Percentiles rank a stretch among this genome's conserved stretches.
Conservation (phyloP, 2,113 vertebrate genomes). For the Cranoglanis bouderius region DNA sequence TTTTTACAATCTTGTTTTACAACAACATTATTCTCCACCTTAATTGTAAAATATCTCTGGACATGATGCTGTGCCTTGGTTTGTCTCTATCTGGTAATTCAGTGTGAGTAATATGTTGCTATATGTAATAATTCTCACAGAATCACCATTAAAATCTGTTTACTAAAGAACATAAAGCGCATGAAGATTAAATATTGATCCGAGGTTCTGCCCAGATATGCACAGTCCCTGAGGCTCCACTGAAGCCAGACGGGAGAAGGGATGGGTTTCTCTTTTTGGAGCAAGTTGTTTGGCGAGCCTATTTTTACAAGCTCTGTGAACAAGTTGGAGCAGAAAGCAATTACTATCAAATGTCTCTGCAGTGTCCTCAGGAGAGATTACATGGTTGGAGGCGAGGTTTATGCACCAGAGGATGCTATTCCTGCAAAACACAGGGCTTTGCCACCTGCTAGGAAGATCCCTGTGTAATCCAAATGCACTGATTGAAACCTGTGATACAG, state of each 20-base stretch:
- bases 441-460: slow-evolving; percentile 40
- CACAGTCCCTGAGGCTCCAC: neutral
- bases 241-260: slow-evolving; percentile 12
- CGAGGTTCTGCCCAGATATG: slow-evolving; percentile 30
- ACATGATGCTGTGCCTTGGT: neutral
- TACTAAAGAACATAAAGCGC: slow-evolving; percentile 55
- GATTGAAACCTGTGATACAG: slow-evolving; percentile 38
- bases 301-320: slow-evolving; percentile 53
- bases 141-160: slow-evolving; percentile 50
- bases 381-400: slow-evolving; percentile 54
- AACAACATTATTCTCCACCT: neutral
- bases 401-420: slow-evolving; percentile 48
- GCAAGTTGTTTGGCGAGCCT: slow-evolving; percentile 42
- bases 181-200: slow-evolving; percentile 60
- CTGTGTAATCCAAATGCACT: slow-evolving; percentile 48
- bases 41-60: neutral
- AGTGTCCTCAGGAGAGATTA: slow-evolving; percentile 56
- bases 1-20: neutral
- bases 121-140: slow-evolving; percentile 37
- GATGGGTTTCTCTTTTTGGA: slow-evolving; percentile 40
- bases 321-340: slow-evolving; percentile 54
- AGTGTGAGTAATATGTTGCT: slow-evolving; percentile 36
- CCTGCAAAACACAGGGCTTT: slow-evolving; percentile 47
- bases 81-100: slow-evolving; percentile 11
- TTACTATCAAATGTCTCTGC: slow-evolving; percentile 51